phyloP scores from a whole-genome alignment of 2,888 invertebrate species.

The Pelosia muscerda region DNA sequence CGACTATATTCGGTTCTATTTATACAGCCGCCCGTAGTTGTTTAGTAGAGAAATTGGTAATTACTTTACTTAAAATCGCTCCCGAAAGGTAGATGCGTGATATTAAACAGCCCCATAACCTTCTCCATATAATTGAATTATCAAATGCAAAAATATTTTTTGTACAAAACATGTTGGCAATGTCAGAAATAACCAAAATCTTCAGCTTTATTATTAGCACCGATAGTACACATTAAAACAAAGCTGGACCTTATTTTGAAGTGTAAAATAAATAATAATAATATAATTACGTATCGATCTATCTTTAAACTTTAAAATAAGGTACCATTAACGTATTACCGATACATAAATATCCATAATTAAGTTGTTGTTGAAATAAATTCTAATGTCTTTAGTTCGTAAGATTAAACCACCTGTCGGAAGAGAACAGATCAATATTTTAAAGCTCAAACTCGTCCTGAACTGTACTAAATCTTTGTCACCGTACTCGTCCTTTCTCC shows the following conservation, averaged over 20 bases:
- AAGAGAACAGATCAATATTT: constrained; percentile 45
- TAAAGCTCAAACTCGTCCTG: constrained; percentile 45
- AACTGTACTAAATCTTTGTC: constrained; percentile 55
- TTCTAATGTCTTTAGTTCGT: not conserved
- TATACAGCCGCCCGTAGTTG: too few species aligned
- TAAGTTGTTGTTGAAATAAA: not conserved
- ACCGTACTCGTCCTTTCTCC: constrained; percentile 50
- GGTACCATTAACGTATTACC: not conserved
- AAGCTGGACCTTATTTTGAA: not conserved
- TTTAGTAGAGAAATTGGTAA: too few species aligned
- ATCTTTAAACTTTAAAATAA: not conserved
- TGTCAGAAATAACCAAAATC: not conserved
- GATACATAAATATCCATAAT: too few species aligned
- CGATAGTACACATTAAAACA: not conserved
- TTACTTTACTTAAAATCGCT: too few species aligned
- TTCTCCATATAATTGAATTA: not conserved
- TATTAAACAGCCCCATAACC: not conserved
- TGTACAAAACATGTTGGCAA: not conserved
- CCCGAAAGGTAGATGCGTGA: not conserved
- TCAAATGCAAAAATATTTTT: too few species aligned
- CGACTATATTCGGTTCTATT: too few species aligned
- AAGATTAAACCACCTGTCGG: constrained; percentile 47
- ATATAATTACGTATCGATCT: too few species aligned
- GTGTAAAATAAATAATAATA: too few species aligned
- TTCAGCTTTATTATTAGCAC: not conserved